These are phyloP conservation scores for Pachyrhynchus sulphureomaculatus DNA, from an alignment of 1,140 invertebrate species.

Conservation along the genomic window DNA sequence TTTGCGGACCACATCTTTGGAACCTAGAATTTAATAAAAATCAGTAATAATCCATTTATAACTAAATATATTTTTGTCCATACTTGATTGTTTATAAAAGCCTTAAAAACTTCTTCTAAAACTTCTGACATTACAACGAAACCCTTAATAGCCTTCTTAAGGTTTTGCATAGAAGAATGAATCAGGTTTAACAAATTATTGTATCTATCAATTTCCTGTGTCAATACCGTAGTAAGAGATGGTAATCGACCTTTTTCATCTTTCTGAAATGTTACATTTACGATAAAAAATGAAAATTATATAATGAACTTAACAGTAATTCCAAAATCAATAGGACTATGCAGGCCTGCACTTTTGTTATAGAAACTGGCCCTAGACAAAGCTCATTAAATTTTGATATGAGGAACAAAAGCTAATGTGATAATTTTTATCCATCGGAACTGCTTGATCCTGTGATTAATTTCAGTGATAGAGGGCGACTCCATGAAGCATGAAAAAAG, in stretches of 20 bases:
- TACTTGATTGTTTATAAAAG: conserved; percentile 75
- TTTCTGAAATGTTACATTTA: too few relatives aligned
- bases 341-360: too few relatives aligned
- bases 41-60: not conserved
- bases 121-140: conserved; percentile 87
- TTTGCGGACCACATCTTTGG: conserved; percentile 78
- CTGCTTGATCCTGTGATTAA: too few relatives aligned
- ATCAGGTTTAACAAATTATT: conserved; percentile 74
- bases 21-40: conserved; percentile 54
- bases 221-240: conserved; percentile 79
- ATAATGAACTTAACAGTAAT: too few relatives aligned
- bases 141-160: conserved; percentile 84
- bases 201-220: conserved; percentile 84
- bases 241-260: conserved; percentile 70
- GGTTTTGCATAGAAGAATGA: conserved; percentile 68
- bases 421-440: too few relatives aligned
- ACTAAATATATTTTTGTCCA: conserved; percentile 2
- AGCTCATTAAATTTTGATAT: too few relatives aligned
- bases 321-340: too few relatives aligned
- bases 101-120: conserved; percentile 75
- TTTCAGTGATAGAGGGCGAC: too few relatives aligned
- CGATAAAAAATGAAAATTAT: too few relatives aligned
- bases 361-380: too few relatives aligned
- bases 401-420: too few relatives aligned
- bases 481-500: too few relatives aligned